A percentile compares a stretch with the other conserved stretches of the same genome.
phyloP scores from a whole-genome alignment of 2,113 vertebrate genomes.

The Parus major region DNA sequence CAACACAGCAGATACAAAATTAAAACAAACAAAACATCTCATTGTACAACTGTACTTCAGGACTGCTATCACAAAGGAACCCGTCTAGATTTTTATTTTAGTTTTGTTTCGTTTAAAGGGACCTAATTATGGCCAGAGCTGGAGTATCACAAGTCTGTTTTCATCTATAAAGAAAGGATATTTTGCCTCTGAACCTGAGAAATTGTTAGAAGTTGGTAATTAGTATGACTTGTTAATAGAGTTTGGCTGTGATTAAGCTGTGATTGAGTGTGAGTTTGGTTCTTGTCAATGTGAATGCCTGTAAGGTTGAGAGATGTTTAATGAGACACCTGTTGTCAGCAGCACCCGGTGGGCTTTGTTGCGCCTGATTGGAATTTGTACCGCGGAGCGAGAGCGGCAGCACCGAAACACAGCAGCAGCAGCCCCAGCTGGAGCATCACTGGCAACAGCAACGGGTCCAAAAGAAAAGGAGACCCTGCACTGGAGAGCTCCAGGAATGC shows the following conservation, averaged over 20 bases:
- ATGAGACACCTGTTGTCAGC: constrained; percentile 77
- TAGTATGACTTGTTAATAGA: constrained; percentile 82
- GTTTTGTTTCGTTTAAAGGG: constrained; percentile 54
- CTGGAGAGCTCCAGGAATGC: rapidly evolving
- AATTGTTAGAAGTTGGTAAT: constrained; percentile 80
- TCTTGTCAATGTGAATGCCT: constrained; percentile 71
- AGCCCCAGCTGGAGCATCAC: neutral
- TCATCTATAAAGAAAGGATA: constrained; percentile 68
- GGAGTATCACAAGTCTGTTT: constrained; percentile 61
- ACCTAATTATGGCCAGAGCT: constrained; percentile 67
- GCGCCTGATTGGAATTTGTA: constrained; percentile 64
- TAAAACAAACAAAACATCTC: constrained; percentile 74
- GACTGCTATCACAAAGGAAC: neutral
- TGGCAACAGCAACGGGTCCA: neutral
- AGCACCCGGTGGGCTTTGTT: constrained; percentile 57
- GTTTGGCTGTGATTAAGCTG: constrained; percentile 80
- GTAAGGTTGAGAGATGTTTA: constrained; percentile 75
- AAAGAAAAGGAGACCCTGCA: rapidly evolving
- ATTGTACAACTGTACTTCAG: constrained; percentile 43
- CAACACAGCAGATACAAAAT: constrained; percentile 64
- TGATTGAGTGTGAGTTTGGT: constrained; percentile 73
- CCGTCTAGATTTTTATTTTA: constrained; percentile 14
- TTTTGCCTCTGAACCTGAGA: constrained; percentile 71
- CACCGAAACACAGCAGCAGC: rapidly evolving
- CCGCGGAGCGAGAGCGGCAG: neutral